Evolutionary conservation across 1,140 invertebrate genomes (phyloP), one percentile per base, ranked within the genome.

Genomic region (Papilio glaucus): DNA sequence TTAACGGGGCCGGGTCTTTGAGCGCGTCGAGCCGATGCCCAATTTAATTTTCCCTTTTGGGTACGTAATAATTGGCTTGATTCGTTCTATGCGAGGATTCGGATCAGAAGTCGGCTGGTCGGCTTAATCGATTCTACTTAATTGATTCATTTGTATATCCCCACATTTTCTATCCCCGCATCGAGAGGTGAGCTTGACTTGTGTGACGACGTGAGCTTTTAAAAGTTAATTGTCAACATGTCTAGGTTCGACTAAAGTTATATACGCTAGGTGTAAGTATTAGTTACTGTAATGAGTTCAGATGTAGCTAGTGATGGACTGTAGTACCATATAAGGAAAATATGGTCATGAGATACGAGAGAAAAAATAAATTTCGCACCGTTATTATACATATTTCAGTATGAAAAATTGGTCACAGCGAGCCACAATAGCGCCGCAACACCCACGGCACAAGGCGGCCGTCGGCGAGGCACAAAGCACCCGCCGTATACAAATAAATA

Each of bases 401-500:
- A 45, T 85, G 74, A 73, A 61, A 78, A 74, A 90, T 90, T 90
- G 82, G 87, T 85, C 85, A 92, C 90, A 86, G 84, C 67, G 70
- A 61, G 61, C 29, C 42, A 72, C 72, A 75, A 62, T 73, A 62
- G 77, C 77, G 8, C 67, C 45, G 29, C 42, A 33, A 49, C 81
- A 86, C 82, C 86, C 81, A 85, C 85, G 24, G 49, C 21, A 49
- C 49, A 53, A 45, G 42, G 42, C 42, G 42, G 49, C 0, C 21
- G 49, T 6, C 2, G 18, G 21, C 49, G 82, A 80, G 77, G 69
- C 41, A 76, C 72, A 60, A 57, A 78, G 73, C 76, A 76, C 80
- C 76, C 71, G 87, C 78, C 83, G 78, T 85, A 87, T 87, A 92
- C 90, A 91, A 90, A 90, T 92, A 91, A 92, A 92, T 90, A 90